Conservation (phyloP, 1,140 invertebrate genomes). For the Drosophila rhopaloa region DNA sequence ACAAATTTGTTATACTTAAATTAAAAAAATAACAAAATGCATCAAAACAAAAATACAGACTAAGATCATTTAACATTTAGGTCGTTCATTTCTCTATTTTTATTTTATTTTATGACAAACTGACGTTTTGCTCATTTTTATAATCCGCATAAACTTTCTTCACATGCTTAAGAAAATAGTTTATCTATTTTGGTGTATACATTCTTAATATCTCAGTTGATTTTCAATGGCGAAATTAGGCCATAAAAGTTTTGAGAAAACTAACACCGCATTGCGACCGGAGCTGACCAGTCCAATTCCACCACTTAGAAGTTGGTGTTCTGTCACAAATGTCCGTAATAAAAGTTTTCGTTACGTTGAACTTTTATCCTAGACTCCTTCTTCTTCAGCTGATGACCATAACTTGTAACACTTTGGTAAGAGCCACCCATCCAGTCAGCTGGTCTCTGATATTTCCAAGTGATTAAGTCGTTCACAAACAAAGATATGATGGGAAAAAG, state of each 20-base stretch:
- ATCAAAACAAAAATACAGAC: neutral
- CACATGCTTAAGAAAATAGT: constrained; percentile 8
- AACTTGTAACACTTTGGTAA: constrained; percentile 53
- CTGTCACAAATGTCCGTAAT: constrained; percentile 48
- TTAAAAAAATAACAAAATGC: neutral
- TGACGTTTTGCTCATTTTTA: neutral
- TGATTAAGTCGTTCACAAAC: constrained; percentile 65
- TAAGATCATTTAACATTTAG: neutral
- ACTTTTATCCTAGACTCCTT: constrained; percentile 17
- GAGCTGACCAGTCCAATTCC: constrained; percentile 21
- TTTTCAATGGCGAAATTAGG: constrained; percentile 49
- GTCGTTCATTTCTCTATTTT: neutral
- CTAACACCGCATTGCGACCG: constrained; percentile 45
- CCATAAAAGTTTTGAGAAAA: constrained; percentile 37
- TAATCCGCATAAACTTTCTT: constrained; percentile 1
- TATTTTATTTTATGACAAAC: neutral
- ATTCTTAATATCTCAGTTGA: constrained; percentile 43
- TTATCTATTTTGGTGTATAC: constrained; percentile 22
- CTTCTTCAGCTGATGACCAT: constrained; percentile 38
- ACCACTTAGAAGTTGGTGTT: constrained; percentile 51
- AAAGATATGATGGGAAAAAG: constrained; percentile 42
- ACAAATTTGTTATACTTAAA: neutral
- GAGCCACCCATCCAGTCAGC: constrained; percentile 14
- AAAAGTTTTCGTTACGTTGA: constrained; percentile 50
- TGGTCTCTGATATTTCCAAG: constrained; percentile 49